phyloP scores from a whole-genome alignment of 2,797 vertebrate genomes.

The Lagocephalus sceleratus region DNA sequence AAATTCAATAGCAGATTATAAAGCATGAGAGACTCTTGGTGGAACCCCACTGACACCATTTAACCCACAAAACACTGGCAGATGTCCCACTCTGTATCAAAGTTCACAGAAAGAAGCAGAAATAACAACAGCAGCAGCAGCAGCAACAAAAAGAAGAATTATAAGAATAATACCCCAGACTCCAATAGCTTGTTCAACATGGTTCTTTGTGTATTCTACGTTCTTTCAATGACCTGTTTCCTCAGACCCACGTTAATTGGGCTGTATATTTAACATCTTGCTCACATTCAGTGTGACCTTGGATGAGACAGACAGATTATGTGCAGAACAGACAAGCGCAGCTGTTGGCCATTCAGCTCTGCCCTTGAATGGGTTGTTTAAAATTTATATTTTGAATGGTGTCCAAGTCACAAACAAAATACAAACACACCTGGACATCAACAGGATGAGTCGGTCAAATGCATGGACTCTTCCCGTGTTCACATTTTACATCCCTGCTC shows the following conservation, averaged over 20 bases:
- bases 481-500: slow-evolving; percentile 1
- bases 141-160: too few species aligned
- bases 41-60: slow-evolving; percentile 16
- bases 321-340: slow-evolving; percentile 50
- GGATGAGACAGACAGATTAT: slow-evolving; percentile 54
- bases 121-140: too few species aligned
- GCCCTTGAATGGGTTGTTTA: slow-evolving; percentile 53
- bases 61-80: slow-evolving; percentile 6
- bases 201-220: neutral
- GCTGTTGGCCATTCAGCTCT: slow-evolving; percentile 53
- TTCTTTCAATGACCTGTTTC: slow-evolving; percentile 3
- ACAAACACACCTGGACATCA: neutral
- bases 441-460: neutral
- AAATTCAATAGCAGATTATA: slow-evolving; percentile 12
- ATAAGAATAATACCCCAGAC: too few species aligned
- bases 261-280: slow-evolving; percentile 37
- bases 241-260: slow-evolving; percentile 6
- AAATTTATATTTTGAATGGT: slow-evolving; percentile 22
- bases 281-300: slow-evolving; percentile 53
- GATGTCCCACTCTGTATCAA: too few species aligned
- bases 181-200: neutral
- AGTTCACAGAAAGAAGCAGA: too few species aligned
- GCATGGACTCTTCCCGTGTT: too few species aligned
- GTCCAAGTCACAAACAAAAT: slow-evolving; percentile 28
- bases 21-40: neutral